Evolutionary conservation across 1,140 invertebrate genomes (phyloP).

Genomic region (Monomorium pharaonis): DNA sequence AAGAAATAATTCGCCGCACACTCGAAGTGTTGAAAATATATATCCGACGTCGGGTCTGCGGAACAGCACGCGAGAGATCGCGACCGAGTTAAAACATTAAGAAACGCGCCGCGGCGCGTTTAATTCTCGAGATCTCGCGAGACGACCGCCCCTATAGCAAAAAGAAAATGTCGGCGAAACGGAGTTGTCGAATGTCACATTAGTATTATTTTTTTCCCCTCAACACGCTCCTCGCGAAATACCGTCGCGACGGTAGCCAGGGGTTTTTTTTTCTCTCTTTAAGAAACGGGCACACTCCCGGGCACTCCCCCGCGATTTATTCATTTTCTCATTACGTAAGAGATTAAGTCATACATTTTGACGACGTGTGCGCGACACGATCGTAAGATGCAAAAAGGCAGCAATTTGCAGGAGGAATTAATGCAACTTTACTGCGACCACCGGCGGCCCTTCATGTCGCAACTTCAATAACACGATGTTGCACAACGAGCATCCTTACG

Average conservation of each 20-base stretch:
- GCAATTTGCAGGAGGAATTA: conserved; percentile 15
- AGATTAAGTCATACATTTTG: conserved; percentile 50
- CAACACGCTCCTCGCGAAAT: not conserved
- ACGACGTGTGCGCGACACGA: not conserved
- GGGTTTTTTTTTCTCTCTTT: not conserved
- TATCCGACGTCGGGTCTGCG: conserved; percentile 7
- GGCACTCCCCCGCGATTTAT: not conserved
- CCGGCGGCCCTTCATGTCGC: not conserved
- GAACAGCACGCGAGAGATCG: not conserved
- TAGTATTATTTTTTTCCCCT: not conserved
- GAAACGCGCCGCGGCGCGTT: not conserved
- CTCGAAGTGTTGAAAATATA: conserved; percentile 63
- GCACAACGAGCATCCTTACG: not conserved
- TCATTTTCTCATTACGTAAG: conserved; percentile 16
- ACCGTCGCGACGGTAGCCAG: not conserved
- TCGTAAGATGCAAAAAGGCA: not conserved
- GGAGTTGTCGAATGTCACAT: not conserved
- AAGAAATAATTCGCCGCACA: conserved; percentile 54
- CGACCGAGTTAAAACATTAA: not conserved
- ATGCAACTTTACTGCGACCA: conserved; percentile 20
- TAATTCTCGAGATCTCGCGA: not conserved
- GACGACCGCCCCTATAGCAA: too few relatives aligned
- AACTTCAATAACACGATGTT: conserved; percentile 27
- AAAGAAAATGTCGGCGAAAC: not conserved
- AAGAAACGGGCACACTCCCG: too few relatives aligned